Evolutionary conservation across 37 sponge, comb jelly and placozoan genomes (phyloP), one percentile per base, ranked within the genome.

Genomic region (Ephydatia muelleri): DNA sequence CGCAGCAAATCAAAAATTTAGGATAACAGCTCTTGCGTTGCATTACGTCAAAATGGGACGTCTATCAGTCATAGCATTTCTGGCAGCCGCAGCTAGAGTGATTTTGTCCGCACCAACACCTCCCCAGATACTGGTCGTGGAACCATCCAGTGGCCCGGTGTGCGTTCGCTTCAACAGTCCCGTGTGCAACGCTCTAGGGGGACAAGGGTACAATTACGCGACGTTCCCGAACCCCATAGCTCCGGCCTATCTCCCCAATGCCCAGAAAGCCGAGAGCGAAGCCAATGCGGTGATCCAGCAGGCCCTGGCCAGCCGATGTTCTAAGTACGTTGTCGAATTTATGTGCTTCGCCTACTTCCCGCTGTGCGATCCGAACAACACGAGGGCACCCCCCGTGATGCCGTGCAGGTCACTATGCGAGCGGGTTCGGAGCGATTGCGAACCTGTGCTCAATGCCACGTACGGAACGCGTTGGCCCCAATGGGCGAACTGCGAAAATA

Each of bases 291-390:
- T 57, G 16, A 30, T 78, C 21, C 23, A 29, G 6, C 21, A 48
- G 3, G 30, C 40, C 64, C 4, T 78, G n/a, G 26, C 36, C 6
- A n/a, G 26, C 27, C 21, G 2, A 21, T 78, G 78, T 9, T n/a
- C 36, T 29, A 12, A 70, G 19, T 25, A 72, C 26, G 25, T 82
- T 16, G 23, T 11, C 29, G 43, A 49, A 28, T 82, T 82, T 37
- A 22, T 82, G 25, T 82, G 82, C 72, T 30, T 39, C 43, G 0
- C 39, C 2, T 82, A 82, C 72, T 82, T 82, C 27, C 82, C 82
- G 2, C 70, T 43, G 30, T 82, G 82, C 82, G 39, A 31, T 33
- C 39, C 21, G 23, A 38, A 48, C 47, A 78, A 22, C 16, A 57
- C 19, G 16, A 57, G 0, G 57, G 16, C 57, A 19, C 72, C 23